Evolutionary conservation across 37 sponge, comb jelly and placozoan species (phyloP).

Genomic region (Crambe crambe): DNA sequence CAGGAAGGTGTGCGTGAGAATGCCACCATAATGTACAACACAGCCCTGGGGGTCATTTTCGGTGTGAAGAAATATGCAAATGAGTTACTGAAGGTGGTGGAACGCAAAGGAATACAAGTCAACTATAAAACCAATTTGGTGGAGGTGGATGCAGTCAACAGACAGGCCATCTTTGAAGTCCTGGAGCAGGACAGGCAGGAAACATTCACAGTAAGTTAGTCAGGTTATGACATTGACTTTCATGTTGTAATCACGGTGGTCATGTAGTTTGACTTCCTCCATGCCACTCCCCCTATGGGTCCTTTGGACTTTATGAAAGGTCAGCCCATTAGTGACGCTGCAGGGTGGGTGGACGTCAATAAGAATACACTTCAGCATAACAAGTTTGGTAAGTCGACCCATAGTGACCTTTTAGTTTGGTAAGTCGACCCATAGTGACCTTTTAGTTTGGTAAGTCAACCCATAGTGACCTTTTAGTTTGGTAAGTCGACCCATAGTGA

Average conservation of each 20-base stretch:
- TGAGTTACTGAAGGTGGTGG: conserved; percentile 58
- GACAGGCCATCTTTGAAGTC: conserved; percentile 76
- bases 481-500: conserved; percentile 1
- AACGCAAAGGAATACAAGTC: conserved; percentile 56
- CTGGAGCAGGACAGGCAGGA: conserved; percentile 43
- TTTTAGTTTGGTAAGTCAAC: conserved; percentile 33
- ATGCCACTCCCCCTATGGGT: conserved; percentile 87
- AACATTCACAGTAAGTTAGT: conserved; percentile 27
- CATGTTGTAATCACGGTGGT: neutral
- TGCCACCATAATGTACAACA: conserved; percentile 68
- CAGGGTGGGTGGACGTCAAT: conserved; percentile 92
- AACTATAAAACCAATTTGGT: conserved; percentile 68
- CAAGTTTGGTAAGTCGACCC: conserved; percentile 33
- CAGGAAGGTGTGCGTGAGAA: conserved; percentile 77
- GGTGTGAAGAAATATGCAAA: conserved; percentile 92
- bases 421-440: neutral
- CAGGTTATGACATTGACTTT: neutral
- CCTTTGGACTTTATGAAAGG: conserved; percentile 73
- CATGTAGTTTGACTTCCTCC: conserved; percentile 78
- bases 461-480: conserved; percentile 15
- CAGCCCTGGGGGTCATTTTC: conserved; percentile 84
- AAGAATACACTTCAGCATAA: conserved; percentile 83
- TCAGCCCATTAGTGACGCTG: conserved; percentile 65
- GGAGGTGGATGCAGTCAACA: conserved; percentile 50
- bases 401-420: conserved; percentile 23